These are phyloP conservation scores for Netelia melanura DNA, from an alignment of 2,888 invertebrate species.

Conservation along the genomic window DNA sequence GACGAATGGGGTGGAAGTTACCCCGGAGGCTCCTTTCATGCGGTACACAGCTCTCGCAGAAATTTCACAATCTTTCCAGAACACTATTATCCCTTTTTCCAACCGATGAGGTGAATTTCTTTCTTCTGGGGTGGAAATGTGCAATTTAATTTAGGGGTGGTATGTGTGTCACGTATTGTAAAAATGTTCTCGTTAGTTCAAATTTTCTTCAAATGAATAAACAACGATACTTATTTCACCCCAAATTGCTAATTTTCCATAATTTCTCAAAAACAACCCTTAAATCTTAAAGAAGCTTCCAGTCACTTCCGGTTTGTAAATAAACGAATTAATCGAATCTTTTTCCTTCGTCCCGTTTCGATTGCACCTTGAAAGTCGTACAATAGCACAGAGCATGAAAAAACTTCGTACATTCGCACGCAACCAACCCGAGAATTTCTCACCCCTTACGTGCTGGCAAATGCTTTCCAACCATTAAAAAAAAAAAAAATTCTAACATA, in stretches of 20 bases:
- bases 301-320: background rate
- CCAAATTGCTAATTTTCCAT: no score
- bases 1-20: background rate
- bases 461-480: slow-evolving; percentile 22
- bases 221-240: background rate
- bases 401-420: background rate
- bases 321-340: background rate
- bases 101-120: background rate
- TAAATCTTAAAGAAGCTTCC: background rate
- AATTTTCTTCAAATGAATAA: no score
- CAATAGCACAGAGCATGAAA: background rate
- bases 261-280: no score
- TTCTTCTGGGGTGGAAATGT: background rate
- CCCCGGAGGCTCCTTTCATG: background rate
- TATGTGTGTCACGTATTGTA: no score
- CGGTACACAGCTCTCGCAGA: background rate
- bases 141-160: background rate
- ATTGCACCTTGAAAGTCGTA: background rate
- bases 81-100: slow-evolving; percentile 2
- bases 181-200: no score
- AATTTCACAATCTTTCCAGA: background rate
- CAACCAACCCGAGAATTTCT: background rate
- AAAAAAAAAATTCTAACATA: slow-evolving; percentile 17
- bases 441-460: slow-evolving; percentile 10
- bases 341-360: background rate